phyloP scores from a whole-genome alignment of 2,113 vertebrate genomes.

The Dinomys branickii region DNA sequence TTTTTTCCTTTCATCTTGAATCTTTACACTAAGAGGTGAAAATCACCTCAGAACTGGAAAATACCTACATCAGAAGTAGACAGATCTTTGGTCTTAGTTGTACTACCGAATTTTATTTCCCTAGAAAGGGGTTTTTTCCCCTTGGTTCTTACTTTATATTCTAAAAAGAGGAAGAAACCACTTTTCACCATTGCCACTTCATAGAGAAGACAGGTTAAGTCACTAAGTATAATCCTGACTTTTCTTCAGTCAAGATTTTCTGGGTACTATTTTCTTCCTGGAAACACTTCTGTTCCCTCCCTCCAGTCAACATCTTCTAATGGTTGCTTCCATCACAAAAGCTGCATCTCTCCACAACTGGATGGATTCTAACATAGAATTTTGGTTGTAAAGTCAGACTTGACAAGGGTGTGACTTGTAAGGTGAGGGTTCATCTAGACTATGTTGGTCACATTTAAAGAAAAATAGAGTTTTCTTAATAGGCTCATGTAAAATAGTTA shows the following conservation, averaged over 20 bases:
- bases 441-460: neutral
- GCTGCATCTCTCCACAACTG: neutral
- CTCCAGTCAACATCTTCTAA: neutral
- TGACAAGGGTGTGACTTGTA: neutral
- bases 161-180: neutral
- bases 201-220: neutral
- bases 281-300: neutral
- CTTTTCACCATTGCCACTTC: neutral
- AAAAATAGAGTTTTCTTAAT: neutral
- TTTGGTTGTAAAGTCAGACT: neutral
- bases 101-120: neutral
- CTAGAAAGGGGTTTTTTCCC: neutral
- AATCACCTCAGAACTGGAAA: neutral
- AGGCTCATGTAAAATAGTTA: neutral
- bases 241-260: neutral
- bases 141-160: neutral
- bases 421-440: neutral
- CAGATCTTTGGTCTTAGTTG: neutral
- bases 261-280: neutral
- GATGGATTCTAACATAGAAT: neutral
- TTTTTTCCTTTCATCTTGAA: slow-evolving; percentile 5
- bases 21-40: slow-evolving; percentile 34
- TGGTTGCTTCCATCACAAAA: neutral
- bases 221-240: neutral
- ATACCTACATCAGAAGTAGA: neutral